Evolutionary conservation across 2,888 invertebrate species (phyloP), one percentile per base, ranked within the genome.

Genomic region (Resseliella maxima): DNA sequence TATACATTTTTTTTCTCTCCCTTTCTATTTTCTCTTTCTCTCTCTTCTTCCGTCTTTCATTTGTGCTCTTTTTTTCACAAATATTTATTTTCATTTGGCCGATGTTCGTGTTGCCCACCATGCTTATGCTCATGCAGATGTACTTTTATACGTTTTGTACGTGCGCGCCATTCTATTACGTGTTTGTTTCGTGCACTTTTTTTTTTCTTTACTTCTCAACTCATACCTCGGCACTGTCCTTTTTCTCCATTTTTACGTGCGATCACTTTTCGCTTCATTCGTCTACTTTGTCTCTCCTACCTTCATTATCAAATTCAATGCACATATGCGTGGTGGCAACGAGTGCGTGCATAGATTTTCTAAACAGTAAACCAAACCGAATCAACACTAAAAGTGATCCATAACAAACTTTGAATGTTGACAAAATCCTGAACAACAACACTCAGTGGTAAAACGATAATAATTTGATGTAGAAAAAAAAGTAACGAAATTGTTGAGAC

Each of bases 131-230:
- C 24, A 24, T 72, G 72, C 72, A 72, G 31, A 72, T 72, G 72
- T 72, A 72, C 72, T 72, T 72, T 72, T 72, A 27, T 72, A 72
- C 72, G 72, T 72, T 27, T 72, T 72, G 72, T 72, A 72, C 72
- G 72, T 72, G 72, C 72, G n/a, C 72, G 72, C 72, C 72, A 72
- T 72, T 72, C 72, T 27, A 31, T 72, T 72, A 72, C 72, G 72
- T 72, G 72, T 72, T 41, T 59, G 27, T 35, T 72, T 35, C 31
- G 18, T 72, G 72, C 31, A 31, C 15, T 27, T 72, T 72, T 72
- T 72, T 10, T 72, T 8, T 72, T 31, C 27, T 59, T 59, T 59
- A 2, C 59, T 35, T 5, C 12, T 31, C 31, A 0, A n/a, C 31
- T 72, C 12, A 0, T 72, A 50, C 12, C 2, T 18, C 46, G 18